phyloP scores from a whole-genome alignment of 2,888 invertebrate species.

The Stenchaetothrips biformis region DNA sequence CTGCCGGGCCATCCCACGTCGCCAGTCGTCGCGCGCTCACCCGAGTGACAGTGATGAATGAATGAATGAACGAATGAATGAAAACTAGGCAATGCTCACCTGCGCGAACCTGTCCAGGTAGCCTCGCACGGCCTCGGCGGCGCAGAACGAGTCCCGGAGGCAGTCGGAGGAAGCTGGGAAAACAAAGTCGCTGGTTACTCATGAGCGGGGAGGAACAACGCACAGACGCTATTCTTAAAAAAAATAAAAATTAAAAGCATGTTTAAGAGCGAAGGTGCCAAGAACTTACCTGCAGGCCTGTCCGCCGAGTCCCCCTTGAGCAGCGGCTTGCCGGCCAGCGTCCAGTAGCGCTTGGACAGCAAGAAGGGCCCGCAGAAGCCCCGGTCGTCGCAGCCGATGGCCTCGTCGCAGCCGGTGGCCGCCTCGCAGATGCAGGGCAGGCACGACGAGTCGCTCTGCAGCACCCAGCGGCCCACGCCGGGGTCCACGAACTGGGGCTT shows the following conservation, averaged over 20 bases:
- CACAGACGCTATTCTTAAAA: neutral
- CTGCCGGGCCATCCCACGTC: too few relatives aligned
- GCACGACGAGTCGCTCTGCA: conserved; percentile 52
- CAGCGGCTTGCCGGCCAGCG: conserved; percentile 40
- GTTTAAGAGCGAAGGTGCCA: neutral
- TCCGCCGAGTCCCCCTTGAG: conserved; percentile 38
- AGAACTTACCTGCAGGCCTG: conserved; percentile 36
- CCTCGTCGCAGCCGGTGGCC: conserved; percentile 52
- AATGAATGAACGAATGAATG: neutral
- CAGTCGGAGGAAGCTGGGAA: conserved; percentile 41
- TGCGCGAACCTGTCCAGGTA: conserved; percentile 40
- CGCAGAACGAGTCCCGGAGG: conserved; percentile 40
- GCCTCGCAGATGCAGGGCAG: conserved; percentile 55
- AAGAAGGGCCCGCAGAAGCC: conserved; percentile 42
- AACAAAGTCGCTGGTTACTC: neutral
- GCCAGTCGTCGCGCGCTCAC: too few relatives aligned
- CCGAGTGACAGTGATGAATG: neutral
- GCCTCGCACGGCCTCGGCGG: conserved; percentile 39
- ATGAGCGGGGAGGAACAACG: neutral
- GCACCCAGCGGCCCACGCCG: conserved; percentile 37
- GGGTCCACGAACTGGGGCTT: conserved; percentile 9
- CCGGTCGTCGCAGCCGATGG: conserved; percentile 47
- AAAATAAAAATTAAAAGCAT: too few relatives aligned
- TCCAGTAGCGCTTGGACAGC: conserved; percentile 43
- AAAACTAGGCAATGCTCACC: conserved; percentile 32